Evolutionary conservation across 37 sponge, comb jelly and placozoan genomes (phyloP).

Genomic region (Halichondria panicea): DNA sequence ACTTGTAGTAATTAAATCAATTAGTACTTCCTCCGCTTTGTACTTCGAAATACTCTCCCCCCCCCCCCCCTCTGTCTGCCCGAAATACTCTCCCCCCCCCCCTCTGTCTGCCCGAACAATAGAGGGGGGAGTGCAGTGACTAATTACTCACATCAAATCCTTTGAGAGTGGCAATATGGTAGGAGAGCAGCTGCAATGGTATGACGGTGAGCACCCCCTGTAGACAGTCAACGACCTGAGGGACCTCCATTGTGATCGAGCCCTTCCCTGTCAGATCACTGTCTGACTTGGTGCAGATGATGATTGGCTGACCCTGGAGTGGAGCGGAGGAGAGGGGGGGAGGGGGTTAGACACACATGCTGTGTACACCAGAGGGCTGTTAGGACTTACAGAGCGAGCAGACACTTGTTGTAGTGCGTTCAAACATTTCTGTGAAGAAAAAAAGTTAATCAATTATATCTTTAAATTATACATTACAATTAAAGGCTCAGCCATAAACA

Average conservation of each 20-base stretch:
- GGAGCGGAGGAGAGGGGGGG: not conserved
- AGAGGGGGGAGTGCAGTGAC: not conserved
- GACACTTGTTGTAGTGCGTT: slow-evolving; percentile 94
- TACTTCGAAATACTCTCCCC: no score
- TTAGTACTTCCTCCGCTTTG: no score
- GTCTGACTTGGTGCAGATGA: slow-evolving; percentile 83
- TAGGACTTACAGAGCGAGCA: slow-evolving; percentile 72
- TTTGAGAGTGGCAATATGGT: slow-evolving; percentile 88
- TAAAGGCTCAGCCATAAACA: not conserved
- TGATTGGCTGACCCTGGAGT: slow-evolving; percentile 76
- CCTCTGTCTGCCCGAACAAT: not conserved
- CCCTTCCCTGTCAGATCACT: slow-evolving; percentile 29
- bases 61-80: no score
- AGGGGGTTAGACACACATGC: not conserved
- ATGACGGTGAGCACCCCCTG: slow-evolving; percentile 91
- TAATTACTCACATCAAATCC: slow-evolving; percentile 88
- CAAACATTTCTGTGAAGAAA: slow-evolving; percentile 78
- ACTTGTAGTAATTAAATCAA: no score
- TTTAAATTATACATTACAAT: not conserved
- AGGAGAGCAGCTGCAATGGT: slow-evolving; percentile 97
- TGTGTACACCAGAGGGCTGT: not conserved
- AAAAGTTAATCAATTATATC: not conserved
- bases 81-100: no score
- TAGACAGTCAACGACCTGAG: slow-evolving; percentile 90
- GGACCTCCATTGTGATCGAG: slow-evolving; percentile 49